Percentiles rank a stretch among this genome's conserved stretches.
These are phyloP conservation scores for Parazoanthus darwini DNA, from an alignment of 92 coral and sea anemone species.

Conservation along the genomic window DNA sequence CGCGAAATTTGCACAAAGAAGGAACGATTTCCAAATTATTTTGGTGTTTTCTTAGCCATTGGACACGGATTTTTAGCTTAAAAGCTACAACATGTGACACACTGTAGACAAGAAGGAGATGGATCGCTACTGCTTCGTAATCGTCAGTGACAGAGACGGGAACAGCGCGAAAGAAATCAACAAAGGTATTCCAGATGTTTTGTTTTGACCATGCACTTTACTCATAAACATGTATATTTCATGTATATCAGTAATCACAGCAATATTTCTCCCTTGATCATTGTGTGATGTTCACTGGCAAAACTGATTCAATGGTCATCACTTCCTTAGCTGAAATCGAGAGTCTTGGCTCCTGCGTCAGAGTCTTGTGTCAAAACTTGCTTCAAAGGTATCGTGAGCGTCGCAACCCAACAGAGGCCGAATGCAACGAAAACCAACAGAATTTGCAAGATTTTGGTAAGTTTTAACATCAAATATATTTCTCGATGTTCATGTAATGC, in stretches of 20 bases:
- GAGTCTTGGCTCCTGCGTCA: neutral
- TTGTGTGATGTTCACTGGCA: neutral
- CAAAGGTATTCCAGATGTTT: neutral
- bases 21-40: neutral
- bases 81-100: neutral
- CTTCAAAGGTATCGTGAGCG: neutral
- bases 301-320: neutral
- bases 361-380: neutral
- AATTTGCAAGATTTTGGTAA: slow-evolving; percentile 24
- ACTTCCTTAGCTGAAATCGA: slow-evolving; percentile 6
- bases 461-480: neutral
- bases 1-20: slow-evolving; percentile 40
- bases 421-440: slow-evolving; percentile 17
- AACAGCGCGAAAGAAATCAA: neutral
- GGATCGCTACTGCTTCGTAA: slow-evolving; percentile 32
- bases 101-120: neutral
- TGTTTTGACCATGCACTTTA: too few species aligned
- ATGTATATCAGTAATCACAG: neutral
- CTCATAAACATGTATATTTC: neutral
- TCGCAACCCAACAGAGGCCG: neutral
- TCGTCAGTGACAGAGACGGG: neutral
- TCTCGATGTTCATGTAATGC: neutral
- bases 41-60: neutral
- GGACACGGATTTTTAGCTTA: neutral
- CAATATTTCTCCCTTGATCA: neutral